Percentiles rank a stretch among this genome's conserved stretches.
Evolutionary conservation across 2,113 vertebrate species (phyloP).

Genomic region (Amia ocellicauda): DNA sequence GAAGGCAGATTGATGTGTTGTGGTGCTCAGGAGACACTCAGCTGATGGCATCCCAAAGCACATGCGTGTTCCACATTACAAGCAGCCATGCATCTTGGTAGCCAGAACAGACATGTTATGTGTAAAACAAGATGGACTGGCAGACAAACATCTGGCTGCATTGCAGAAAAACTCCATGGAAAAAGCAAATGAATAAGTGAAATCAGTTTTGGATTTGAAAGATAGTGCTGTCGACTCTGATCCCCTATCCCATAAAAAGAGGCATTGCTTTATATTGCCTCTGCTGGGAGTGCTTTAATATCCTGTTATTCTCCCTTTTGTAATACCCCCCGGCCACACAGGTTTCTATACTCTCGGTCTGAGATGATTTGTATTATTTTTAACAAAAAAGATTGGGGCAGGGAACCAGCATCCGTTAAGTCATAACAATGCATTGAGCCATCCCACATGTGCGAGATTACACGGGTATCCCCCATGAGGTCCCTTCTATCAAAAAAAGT

Average conservation of each 20-base stretch:
- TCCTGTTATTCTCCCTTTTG: conserved; percentile 38
- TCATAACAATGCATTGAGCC: conserved; percentile 42
- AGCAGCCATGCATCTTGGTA: no score
- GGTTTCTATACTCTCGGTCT: no score
- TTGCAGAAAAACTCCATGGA: no score
- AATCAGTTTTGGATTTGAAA: conserved; percentile 18
- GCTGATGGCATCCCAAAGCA: no score
- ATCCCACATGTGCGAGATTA: conserved; percentile 24
- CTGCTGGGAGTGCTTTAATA: conserved; percentile 38
- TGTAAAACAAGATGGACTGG: no score
- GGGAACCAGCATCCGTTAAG: conserved; percentile 27
- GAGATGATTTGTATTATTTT: conserved; percentile 21
- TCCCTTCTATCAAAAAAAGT: conserved; percentile 28
- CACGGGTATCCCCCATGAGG: conserved; percentile 23
- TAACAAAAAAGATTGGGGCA: conserved; percentile 32
- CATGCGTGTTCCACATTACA: no score
- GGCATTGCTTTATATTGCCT: conserved; percentile 32
- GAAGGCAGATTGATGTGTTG: no score
- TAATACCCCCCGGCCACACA: no score
- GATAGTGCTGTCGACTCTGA: conserved; percentile 21
- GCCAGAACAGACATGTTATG: no score
- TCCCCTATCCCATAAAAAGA: conserved; percentile 29
- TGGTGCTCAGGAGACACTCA: no score
- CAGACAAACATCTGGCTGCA: no score
- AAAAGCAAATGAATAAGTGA: background rate